A percentile compares a stretch with the other conserved stretches of the same genome.
These are phyloP conservation scores for Zelleria hepariella DNA, from an alignment of 2,888 invertebrate genomes.

Conservation along the genomic window DNA sequence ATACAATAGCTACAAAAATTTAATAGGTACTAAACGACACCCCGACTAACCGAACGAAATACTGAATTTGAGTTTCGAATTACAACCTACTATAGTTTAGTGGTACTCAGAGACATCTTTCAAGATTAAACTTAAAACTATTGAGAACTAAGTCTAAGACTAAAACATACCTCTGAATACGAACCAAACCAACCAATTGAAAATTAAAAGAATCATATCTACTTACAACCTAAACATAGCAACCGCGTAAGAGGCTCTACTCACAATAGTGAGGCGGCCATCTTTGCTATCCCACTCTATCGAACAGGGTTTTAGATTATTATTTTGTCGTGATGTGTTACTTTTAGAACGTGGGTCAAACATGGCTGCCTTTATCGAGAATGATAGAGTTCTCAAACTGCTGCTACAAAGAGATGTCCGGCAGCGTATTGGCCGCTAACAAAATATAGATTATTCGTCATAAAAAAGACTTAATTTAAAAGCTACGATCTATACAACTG, in stretches of 20 bases:
- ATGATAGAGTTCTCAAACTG: conserved; percentile 41
- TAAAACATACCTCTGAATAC: background rate
- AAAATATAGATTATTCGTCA: conserved; percentile 21
- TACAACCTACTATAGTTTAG: no score
- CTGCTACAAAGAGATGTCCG: conserved; percentile 35
- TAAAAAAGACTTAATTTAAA: conserved; percentile 15
- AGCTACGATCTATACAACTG: conserved; percentile 8
- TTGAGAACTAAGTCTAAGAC: background rate
- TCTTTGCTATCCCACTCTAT: no score
- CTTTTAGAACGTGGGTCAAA: no score
- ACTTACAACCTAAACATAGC: background rate
- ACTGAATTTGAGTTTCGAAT: background rate
- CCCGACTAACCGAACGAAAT: conserved; percentile 26
- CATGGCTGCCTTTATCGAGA: background rate
- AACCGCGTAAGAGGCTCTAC: no score
- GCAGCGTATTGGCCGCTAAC: conserved; percentile 24
- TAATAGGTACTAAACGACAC: conserved; percentile 29
- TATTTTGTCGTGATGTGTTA: no score
- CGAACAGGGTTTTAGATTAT: no score
- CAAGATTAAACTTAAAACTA: no score
- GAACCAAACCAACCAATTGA: background rate
- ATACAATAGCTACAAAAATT: conserved; percentile 45
- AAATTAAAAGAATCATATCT: background rate
- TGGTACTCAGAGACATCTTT: background rate
- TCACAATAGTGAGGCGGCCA: no score